A percentile compares a stretch with the other conserved stretches of the same genome.
These are phyloP conservation scores for Aporrectodea caliginosa DNA, from an alignment of 1,140 invertebrate species.

Conservation along the genomic window DNA sequence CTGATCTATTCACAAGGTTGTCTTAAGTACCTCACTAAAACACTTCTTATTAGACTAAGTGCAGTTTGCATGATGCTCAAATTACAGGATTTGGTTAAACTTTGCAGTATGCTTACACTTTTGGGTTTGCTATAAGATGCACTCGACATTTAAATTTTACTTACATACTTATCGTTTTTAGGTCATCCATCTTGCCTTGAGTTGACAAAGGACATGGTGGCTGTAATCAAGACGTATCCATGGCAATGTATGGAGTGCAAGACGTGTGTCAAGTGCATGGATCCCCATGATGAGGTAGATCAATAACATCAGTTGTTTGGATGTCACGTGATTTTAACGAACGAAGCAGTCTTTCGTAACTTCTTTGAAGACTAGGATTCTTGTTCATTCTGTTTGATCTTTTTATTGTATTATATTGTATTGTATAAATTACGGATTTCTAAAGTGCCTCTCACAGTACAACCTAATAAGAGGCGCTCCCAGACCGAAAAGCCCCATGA, in stretches of 20 bases:
- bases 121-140: no score
- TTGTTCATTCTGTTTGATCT: background rate
- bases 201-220: slow-evolving; percentile 74
- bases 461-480: background rate
- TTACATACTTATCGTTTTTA: no score
- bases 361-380: background rate
- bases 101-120: no score
- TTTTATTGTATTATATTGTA: background rate
- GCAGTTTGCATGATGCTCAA: no score
- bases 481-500: background rate
- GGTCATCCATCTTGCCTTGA: slow-evolving; percentile 80
- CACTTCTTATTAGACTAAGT: no score
- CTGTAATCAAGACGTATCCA: slow-evolving; percentile 76
- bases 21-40: no score
- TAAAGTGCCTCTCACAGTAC: background rate
- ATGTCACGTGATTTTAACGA: no score
- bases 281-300: slow-evolving; percentile 69
- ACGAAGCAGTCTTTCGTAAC: background rate
- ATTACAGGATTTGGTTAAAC: no score
- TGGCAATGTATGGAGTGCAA: slow-evolving; percentile 96
- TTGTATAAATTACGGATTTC: background rate
- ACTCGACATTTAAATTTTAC: no score
- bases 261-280: slow-evolving; percentile 78
- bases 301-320: slow-evolving; percentile 6
- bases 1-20: no score